Percentiles rank a stretch among this genome's conserved stretches.
These are phyloP conservation scores for Glyptemys insculpta DNA, from an alignment of 2,797 vertebrate species.

Conservation along the genomic window DNA sequence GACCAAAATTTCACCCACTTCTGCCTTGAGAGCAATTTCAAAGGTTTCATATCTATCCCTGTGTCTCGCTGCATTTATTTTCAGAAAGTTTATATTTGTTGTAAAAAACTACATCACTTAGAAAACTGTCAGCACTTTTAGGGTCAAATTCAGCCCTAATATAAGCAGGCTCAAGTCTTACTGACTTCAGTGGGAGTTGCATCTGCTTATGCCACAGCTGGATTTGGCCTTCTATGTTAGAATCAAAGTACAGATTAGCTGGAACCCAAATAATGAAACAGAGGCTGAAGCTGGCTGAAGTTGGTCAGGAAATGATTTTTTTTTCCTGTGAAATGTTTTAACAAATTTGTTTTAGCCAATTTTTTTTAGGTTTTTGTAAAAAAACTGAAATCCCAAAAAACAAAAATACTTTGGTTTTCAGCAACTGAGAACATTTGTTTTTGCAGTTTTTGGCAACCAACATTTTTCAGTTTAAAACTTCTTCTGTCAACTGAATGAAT, in stretches of 20 bases:
- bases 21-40: not conserved
- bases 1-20: not conserved
- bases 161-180: not conserved
- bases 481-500: not conserved
- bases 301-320: not conserved
- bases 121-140: not conserved
- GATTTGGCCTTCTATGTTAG: not conserved
- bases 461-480: not conserved
- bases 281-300: not conserved
- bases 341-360: not conserved
- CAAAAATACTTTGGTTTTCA: not conserved
- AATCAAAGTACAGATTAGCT: not conserved
- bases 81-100: not conserved
- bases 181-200: not conserved
- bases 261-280: not conserved
- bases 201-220: not conserved
- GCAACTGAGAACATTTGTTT: not conserved
- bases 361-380: not conserved
- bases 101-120: not conserved
- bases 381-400: not conserved
- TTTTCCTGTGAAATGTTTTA: not conserved
- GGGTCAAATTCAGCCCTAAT: not conserved
- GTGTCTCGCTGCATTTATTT: not conserved
- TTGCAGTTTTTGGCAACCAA: not conserved
- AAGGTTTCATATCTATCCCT: not conserved